phyloP scores from a whole-genome alignment of 2,888 invertebrate genomes.

The Diarsia dahlii region DNA sequence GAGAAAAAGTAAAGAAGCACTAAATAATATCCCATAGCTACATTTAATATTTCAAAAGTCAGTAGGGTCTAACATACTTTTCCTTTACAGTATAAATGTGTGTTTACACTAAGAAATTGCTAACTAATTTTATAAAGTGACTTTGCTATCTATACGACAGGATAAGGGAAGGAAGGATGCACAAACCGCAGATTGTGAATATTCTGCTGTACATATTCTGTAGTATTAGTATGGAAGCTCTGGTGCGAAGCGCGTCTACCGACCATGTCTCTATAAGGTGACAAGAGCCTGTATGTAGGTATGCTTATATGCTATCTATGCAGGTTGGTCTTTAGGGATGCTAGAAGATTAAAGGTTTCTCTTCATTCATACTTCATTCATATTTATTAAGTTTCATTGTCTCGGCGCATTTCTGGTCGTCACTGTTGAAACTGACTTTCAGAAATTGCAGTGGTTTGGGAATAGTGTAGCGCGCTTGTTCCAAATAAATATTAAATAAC shows the following conservation, averaged over 20 bases:
- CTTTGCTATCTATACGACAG: background rate
- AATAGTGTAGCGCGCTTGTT: no score
- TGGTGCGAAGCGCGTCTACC: constrained; percentile 22
- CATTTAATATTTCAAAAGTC: background rate
- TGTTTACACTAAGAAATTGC: background rate
- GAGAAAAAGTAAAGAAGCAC: background rate
- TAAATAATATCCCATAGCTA: background rate
- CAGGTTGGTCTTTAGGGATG: background rate
- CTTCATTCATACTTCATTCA: no score
- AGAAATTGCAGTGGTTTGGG: no score
- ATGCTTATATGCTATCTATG: background rate
- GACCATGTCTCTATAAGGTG: constrained; percentile 8
- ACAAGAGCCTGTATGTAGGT: background rate
- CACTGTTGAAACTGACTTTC: no score
- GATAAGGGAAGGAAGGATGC: constrained; percentile 25
- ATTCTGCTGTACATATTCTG: background rate
- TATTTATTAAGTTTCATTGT: no score
- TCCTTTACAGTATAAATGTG: background rate
- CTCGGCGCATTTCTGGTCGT: no score
- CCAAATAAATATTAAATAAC: background rate
- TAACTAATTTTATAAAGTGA: background rate
- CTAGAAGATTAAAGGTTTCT: no score
- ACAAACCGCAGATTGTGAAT: constrained; percentile 20
- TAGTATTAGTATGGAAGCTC: constrained; percentile 3
- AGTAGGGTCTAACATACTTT: background rate